phyloP scores from a whole-genome alignment of 2,113 vertebrate genomes.

The Chaetodon auriga region DNA sequence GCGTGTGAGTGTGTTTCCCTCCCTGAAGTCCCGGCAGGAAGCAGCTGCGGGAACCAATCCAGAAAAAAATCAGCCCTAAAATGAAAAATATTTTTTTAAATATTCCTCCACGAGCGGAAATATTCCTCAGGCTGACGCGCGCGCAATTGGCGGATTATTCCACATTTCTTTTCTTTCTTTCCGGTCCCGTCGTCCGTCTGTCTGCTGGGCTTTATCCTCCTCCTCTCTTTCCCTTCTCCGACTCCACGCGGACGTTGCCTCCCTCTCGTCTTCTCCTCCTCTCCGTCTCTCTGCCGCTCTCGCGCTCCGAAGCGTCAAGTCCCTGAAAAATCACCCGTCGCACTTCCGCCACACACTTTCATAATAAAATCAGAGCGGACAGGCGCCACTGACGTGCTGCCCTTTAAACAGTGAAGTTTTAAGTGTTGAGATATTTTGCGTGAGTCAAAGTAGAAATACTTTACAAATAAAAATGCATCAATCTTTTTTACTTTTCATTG shows the following conservation, averaged over 20 bases:
- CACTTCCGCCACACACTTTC: constrained; percentile 28
- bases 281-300: background rate
- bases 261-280: background rate
- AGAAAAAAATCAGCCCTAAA: constrained; percentile 1
- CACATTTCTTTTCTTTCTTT: constrained; percentile 30
- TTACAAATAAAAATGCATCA: no score
- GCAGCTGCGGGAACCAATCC: constrained; percentile 3
- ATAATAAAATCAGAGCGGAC: constrained; percentile 33
- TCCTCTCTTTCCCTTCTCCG: constrained; percentile 1
- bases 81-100: background rate
- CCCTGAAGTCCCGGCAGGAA: background rate
- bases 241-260: constrained; percentile 18
- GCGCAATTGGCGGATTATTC: background rate
- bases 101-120: constrained; percentile 10
- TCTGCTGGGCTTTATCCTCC: constrained; percentile 15
- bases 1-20: background rate
- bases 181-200: constrained; percentile 34
- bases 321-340: fast-evolving
- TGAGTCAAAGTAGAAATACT: no score
- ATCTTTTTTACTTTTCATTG: no score
- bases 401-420: no score
- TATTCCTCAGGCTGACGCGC: constrained; percentile 16
- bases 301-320: background rate
- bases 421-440: no score
- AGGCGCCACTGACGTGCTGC: no score